Evolutionary conservation across 2,113 vertebrate species (phyloP).

Genomic region (Leucoraja erinaceus): DNA sequence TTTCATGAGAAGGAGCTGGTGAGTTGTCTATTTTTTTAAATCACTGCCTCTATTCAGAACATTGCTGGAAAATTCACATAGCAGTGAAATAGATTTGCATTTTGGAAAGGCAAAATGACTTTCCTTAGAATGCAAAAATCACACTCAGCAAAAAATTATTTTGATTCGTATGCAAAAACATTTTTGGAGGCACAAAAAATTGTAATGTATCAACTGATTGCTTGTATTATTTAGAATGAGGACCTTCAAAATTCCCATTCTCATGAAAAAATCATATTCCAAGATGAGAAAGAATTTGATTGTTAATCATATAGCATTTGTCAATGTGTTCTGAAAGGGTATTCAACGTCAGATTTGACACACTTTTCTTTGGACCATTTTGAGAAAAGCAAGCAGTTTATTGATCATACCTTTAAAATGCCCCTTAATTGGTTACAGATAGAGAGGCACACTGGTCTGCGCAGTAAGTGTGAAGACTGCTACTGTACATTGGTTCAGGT

Average conservation of each 20-base stretch:
- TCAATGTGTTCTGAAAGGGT: background rate
- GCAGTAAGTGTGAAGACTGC: background rate
- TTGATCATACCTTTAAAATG: background rate
- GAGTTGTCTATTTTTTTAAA: no score
- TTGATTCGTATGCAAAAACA: slow-evolving; percentile 2
- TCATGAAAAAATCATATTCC: background rate
- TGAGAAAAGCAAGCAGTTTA: background rate
- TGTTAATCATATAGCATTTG: background rate
- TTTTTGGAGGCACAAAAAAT: background rate
- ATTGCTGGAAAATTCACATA: background rate
- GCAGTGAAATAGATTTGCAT: background rate
- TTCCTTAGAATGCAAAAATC: background rate
- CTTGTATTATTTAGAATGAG: background rate
- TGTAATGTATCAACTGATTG: background rate
- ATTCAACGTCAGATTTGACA: background rate
- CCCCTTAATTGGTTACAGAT: background rate
- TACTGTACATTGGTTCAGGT: background rate
- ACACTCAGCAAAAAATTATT: background rate
- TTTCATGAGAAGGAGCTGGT: no score
- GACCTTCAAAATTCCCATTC: background rate
- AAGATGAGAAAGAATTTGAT: background rate
- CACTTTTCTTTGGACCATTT: background rate
- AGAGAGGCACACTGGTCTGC: background rate
- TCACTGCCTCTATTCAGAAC: background rate
- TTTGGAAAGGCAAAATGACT: background rate